Percentiles rank a stretch among this genome's conserved stretches.
Evolutionary conservation across 1,140 invertebrate genomes (phyloP).

Genomic region (Sminthurinus signatus): DNA sequence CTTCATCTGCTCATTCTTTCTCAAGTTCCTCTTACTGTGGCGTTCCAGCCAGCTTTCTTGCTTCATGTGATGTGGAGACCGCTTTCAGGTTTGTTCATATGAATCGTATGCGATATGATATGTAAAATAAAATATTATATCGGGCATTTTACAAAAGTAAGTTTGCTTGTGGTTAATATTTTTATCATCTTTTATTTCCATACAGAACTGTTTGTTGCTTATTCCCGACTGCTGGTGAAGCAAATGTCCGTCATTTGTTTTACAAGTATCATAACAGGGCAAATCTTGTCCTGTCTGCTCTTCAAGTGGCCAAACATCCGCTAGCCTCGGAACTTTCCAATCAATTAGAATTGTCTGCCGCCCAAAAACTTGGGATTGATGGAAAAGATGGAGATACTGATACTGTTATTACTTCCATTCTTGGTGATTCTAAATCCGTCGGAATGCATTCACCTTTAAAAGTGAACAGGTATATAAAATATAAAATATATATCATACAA

Average conservation of each 20-base stretch:
- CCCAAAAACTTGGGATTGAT: conserved; percentile 9
- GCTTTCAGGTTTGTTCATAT: conserved; percentile 25
- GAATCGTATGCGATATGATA: too few relatives aligned
- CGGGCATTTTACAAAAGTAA: too few relatives aligned
- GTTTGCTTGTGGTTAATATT: too few relatives aligned
- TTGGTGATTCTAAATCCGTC: conserved; percentile 30
- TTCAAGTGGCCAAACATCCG: conserved; percentile 88
- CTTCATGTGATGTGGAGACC: conserved; percentile 34
- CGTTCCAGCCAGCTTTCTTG: conserved; percentile 29
- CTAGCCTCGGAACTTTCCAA: conserved; percentile 56
- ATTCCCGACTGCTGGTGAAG: conserved; percentile 54
- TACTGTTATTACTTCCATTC: conserved; percentile 29
- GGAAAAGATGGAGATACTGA: conserved; percentile 38
- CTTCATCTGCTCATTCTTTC: conserved; percentile 10
- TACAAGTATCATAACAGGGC: conserved; percentile 70
- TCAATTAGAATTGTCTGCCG: conserved; percentile 26
- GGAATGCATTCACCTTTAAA: conserved; percentile 37
- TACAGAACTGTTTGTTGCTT: conserved; percentile 29
- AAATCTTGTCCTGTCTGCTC: conserved; percentile 68
- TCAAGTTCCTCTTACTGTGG: conserved; percentile 21
- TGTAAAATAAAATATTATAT: too few relatives aligned
- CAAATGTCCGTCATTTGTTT: conserved; percentile 73
- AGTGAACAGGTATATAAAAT: conserved; percentile 30
- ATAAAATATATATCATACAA: too few relatives aligned
- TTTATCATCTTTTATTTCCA: too few relatives aligned